phyloP scores from a whole-genome alignment of 1,140 invertebrate genomes.

The Drosophila paulistorum region DNA sequence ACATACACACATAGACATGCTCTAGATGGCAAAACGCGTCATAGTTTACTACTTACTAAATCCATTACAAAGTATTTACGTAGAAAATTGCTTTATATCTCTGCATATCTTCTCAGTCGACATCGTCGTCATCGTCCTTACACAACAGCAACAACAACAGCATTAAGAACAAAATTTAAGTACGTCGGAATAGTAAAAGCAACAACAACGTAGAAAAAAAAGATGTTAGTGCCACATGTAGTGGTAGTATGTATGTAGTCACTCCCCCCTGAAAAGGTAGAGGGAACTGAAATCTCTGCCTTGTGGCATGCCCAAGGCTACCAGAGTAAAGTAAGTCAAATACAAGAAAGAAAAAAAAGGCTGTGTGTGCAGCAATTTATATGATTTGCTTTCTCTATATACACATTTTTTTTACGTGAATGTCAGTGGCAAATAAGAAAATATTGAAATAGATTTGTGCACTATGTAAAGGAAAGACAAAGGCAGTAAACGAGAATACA shows the following conservation, averaged over 20 bases:
- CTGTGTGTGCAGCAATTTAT: conserved; percentile 78
- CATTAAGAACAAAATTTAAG: conserved; percentile 60
- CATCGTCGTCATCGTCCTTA: conserved; percentile 45
- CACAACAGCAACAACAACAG: conserved; percentile 14
- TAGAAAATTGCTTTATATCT: conserved; percentile 82
- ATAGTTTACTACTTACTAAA: conserved; percentile 82
- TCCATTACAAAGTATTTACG: conserved; percentile 82
- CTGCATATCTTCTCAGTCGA: conserved; percentile 73
- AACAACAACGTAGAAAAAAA: conserved; percentile 42
- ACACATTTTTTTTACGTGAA: conserved; percentile 56
- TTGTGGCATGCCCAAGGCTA: background rate
- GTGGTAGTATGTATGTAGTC: conserved; percentile 25
- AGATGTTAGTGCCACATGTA: conserved; percentile 54
- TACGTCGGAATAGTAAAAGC: conserved; percentile 71
- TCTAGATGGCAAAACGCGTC: conserved; percentile 77
- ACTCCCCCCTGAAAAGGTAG: conserved; percentile 21
- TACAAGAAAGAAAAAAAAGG: conserved; percentile 52
- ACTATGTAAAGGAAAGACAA: conserved; percentile 63
- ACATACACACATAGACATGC: conserved; percentile 60
- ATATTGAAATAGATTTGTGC: conserved; percentile 82
- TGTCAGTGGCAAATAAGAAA: conserved; percentile 81
- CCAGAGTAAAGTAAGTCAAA: conserved; percentile 17
- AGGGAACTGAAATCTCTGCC: conserved; percentile 8
- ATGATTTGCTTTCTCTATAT: conserved; percentile 42
- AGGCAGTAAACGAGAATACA: conserved; percentile 40